phyloP scores from a whole-genome alignment of 2,888 invertebrate species.

The Baronia brevicornis region DNA sequence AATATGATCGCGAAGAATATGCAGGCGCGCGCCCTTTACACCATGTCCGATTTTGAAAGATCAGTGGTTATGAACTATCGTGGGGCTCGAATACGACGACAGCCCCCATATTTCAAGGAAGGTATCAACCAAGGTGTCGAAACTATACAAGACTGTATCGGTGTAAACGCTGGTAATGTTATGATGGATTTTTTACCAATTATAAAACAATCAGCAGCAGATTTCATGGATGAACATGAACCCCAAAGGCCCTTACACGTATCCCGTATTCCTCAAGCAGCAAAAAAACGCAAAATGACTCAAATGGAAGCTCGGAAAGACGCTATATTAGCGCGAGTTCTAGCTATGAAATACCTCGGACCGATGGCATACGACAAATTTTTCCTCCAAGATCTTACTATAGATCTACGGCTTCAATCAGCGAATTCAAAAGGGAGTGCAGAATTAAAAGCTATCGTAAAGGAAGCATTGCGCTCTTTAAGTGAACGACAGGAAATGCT shows the following conservation, averaged over 20 bases:
- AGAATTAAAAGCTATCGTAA: conserved; percentile 37
- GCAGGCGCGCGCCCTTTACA: conserved; percentile 64
- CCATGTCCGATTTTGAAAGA: conserved; percentile 64
- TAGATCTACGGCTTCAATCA: conserved; percentile 50
- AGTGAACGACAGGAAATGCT: conserved; percentile 62
- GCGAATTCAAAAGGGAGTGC: conserved; percentile 52
- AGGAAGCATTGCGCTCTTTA: conserved; percentile 51
- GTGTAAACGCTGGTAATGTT: conserved; percentile 57
- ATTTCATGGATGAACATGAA: conserved; percentile 33
- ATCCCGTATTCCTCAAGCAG: conserved; percentile 52
- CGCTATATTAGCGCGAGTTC: conserved; percentile 51
- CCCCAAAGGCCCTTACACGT: conserved; percentile 38
- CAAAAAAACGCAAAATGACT: conserved; percentile 46
- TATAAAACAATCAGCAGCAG: conserved; percentile 52
- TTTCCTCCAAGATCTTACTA: conserved; percentile 48
- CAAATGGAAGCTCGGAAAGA: conserved; percentile 60
- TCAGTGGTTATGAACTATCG: conserved; percentile 65
- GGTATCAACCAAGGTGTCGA: conserved; percentile 65
- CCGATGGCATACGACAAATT: conserved; percentile 70
- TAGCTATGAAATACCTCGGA: conserved; percentile 67
- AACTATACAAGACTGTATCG: conserved; percentile 66
- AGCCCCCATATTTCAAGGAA: conserved; percentile 62
- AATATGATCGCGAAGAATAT: conserved; percentile 63
- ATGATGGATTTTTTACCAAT: conserved; percentile 60
- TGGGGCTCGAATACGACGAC: conserved; percentile 43